Base-by-base conservation (phyloP, 2,888 invertebrate species). In the Pteria penguin region DNA sequence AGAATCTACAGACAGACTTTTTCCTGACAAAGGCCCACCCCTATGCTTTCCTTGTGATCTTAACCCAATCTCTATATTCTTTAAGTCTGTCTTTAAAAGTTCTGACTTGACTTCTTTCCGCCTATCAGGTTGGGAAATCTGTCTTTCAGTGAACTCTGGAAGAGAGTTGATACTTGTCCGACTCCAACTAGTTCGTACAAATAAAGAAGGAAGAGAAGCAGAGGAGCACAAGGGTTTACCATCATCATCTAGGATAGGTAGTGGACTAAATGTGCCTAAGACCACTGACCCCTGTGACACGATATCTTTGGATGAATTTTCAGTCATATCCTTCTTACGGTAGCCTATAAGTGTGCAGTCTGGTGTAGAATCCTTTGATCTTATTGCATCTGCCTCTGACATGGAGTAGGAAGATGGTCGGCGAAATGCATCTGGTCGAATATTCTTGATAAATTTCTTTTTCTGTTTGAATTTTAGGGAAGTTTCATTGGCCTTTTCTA, bases 261-360 rank as follows among this genome's bases (percentile, higher is more conserved):
- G 71, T 8, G 88, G 86, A 82, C 88, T 90, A 65, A 91, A 85
- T 18, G 91, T 91, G 26, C 91, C 91, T 27, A 91, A 84, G 68
- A 88, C 85, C 31, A 89, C 84, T 22, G 79, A 75, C 24, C 72
- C 73, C 54, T 80, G 75, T 26, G 68, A 75, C 11, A 80, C 62
- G 4, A 80, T 78, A 26, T 83, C 79, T 45, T 82, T 78, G 22
- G 75, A 75, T 4, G 72, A 71, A 67, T 83, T 78, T 11, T 80
- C 80, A n/a, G 81, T 82, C 1, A 76, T 76, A n/a, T 83, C 77
- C n/a, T 82, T 82, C 81, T 90, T 91, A 22, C 89, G 77, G 78
- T 90, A 91, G 8, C 91, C 91, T 32, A 91, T 89, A 54, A 91
- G 80, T 57, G 82, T 84, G 72, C 89, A 90, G 45, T 87, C 87